Percentiles rank a stretch among this genome's conserved stretches.
These are phyloP conservation scores for Orthonyx spaldingii DNA, from an alignment of 2,113 vertebrate genomes.

Conservation along the genomic window DNA sequence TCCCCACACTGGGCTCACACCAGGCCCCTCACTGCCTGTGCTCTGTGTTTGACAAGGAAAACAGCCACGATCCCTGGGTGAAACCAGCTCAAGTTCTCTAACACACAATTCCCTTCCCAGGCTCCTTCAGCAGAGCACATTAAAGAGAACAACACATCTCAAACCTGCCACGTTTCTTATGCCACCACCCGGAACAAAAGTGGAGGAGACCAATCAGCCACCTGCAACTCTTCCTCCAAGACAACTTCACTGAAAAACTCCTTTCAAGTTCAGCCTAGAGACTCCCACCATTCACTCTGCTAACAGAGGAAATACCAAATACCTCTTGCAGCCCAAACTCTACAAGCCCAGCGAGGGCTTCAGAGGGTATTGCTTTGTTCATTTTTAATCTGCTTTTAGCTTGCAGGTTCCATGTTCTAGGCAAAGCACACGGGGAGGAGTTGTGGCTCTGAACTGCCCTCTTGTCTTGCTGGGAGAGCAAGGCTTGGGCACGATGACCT, in stretches of 20 bases:
- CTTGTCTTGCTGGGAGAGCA: background rate
- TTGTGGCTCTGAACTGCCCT: background rate
- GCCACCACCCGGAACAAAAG: background rate
- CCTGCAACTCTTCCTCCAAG: background rate
- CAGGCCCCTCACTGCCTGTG: background rate
- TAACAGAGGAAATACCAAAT: background rate
- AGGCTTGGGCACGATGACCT: accelerated
- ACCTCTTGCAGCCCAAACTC: background rate
- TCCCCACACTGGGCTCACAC: accelerated
- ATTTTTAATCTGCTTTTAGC: background rate
- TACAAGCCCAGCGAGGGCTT: background rate
- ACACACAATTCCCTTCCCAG: background rate
- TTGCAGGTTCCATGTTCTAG: accelerated
- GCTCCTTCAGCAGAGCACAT: background rate
- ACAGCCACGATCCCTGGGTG: background rate
- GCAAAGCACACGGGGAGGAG: background rate
- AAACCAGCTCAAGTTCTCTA: background rate
- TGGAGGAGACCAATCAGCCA: background rate
- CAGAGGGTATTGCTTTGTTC: background rate
- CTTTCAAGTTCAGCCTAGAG: background rate
- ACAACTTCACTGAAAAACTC: background rate
- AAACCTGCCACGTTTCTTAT: background rate
- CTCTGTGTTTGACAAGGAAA: background rate
- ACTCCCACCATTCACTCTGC: background rate
- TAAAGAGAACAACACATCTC: background rate